These are phyloP conservation scores for Eledone cirrhosa DNA, from an alignment of 2,888 invertebrate species.

Conservation along the genomic window DNA sequence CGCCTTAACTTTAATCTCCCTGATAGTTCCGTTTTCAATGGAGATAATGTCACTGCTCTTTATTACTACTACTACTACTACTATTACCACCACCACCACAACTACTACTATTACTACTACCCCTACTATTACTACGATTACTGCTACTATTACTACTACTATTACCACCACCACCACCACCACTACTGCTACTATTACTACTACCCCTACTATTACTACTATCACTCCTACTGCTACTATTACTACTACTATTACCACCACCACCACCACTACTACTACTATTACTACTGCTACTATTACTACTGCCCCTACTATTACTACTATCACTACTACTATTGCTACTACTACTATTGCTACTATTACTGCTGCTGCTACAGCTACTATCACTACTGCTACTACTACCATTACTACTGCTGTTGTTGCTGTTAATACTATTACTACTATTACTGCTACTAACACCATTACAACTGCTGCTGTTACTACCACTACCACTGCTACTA, in stretches of 20 bases:
- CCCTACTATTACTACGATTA: no score
- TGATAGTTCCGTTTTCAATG: neutral
- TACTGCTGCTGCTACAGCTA: slow-evolving; percentile 29
- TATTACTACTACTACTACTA: neutral
- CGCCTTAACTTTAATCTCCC: neutral
- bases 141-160: slow-evolving; percentile 15
- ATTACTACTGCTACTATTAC: slow-evolving; percentile 26
- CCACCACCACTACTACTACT: slow-evolving; percentile 31
- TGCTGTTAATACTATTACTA: no score
- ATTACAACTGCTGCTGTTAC: no score
- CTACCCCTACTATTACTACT: no score
- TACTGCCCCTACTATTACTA: slow-evolving; percentile 28
- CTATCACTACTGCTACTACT: slow-evolving; percentile 28
- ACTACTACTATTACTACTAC: no score
- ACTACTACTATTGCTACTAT: slow-evolving; percentile 31
- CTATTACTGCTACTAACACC: no score
- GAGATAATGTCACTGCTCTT: neutral
- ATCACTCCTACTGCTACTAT: no score
- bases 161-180: slow-evolving; percentile 22
- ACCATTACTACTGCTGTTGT: slow-evolving; percentile 26
- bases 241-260: slow-evolving; percentile 29
- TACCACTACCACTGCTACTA: no score
- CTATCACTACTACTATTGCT: slow-evolving; percentile 31
- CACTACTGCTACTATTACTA: slow-evolving; percentile 29
- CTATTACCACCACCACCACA: no score